Conservation (phyloP, 35 echinoderm and acorn worm genomes). For the Amphiura filiformis region DNA sequence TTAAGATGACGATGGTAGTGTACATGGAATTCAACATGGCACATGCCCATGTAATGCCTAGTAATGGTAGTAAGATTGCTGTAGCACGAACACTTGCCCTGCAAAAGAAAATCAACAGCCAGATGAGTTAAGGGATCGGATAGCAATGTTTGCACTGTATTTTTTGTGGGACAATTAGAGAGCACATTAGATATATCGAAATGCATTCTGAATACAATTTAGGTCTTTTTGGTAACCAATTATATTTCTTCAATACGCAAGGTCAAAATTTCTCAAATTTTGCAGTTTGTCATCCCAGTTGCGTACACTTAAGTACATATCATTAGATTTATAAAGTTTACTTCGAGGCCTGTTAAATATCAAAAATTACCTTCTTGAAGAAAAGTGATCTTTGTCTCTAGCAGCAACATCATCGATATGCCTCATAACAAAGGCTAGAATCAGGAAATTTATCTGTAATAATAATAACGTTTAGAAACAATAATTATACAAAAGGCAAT, state of each 20-base stretch:
- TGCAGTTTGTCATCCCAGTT: not conserved
- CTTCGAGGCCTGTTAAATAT: too few relatives aligned
- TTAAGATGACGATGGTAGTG: conserved; percentile 15
- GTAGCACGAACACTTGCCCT: conserved; percentile 70
- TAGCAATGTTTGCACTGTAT: too few relatives aligned
- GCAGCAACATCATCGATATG: not conserved
- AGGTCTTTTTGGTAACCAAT: not conserved
- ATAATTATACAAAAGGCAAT: not conserved
- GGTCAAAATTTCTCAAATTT: not conserved
- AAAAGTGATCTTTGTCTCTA: not conserved
- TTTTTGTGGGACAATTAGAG: too few relatives aligned
- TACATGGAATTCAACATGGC: conserved; percentile 47
- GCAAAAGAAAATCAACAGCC: not conserved
- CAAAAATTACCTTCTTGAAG: not conserved
- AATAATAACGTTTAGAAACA: not conserved
- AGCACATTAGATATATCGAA: too few relatives aligned
- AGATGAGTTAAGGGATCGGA: not conserved
- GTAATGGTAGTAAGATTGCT: conserved; percentile 61
- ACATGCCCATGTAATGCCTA: conserved; percentile 64
- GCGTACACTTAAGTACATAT: not conserved
- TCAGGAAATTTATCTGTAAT: not conserved
- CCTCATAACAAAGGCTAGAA: not conserved
- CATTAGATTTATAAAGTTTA: too few relatives aligned
- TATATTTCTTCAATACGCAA: too few relatives aligned
- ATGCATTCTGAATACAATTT: not conserved